These are phyloP conservation scores for Semotilus atromaculatus DNA, from an alignment of 2,797 vertebrate species.

Conservation along the genomic window DNA sequence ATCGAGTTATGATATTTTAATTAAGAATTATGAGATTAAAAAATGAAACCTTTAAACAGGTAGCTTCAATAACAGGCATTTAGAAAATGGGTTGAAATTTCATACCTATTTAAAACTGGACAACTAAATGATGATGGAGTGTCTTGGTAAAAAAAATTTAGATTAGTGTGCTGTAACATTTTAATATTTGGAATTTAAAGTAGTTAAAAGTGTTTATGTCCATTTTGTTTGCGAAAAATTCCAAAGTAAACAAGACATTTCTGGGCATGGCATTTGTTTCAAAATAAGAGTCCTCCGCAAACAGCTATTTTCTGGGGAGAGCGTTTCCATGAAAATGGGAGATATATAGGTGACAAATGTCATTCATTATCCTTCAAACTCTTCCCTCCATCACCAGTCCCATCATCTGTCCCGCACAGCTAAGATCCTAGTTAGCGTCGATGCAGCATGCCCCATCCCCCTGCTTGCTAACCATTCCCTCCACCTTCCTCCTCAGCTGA, in stretches of 20 bases:
- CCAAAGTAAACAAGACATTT: background rate
- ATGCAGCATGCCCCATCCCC: constrained; percentile 28
- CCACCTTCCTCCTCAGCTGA: constrained; percentile 80
- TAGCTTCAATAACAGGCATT: background rate
- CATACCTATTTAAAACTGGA: background rate
- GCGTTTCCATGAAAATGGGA: constrained; percentile 5
- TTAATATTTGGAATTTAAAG: background rate
- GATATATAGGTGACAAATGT: constrained; percentile 17
- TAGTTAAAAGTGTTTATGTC: background rate
- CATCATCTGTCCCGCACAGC: constrained; percentile 43
- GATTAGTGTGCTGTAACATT: background rate
- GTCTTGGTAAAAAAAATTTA: background rate
- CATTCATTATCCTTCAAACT: constrained; percentile 45
- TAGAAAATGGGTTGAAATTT: background rate
- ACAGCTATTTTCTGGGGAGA: background rate
- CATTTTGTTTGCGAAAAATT: background rate
- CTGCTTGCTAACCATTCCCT: constrained; percentile 45
- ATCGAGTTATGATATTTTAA: background rate
- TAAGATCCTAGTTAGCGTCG: constrained; percentile 43
- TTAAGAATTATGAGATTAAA: background rate
- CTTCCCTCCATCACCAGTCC: constrained; percentile 47
- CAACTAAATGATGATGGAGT: background rate
- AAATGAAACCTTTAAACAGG: background rate
- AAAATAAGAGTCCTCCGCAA: background rate
- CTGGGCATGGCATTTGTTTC: background rate